Percentiles rank a stretch among this genome's conserved stretches.
Conservation (phyloP, 2,113 vertebrate species). For the Balaenoptera acutorostrata region DNA sequence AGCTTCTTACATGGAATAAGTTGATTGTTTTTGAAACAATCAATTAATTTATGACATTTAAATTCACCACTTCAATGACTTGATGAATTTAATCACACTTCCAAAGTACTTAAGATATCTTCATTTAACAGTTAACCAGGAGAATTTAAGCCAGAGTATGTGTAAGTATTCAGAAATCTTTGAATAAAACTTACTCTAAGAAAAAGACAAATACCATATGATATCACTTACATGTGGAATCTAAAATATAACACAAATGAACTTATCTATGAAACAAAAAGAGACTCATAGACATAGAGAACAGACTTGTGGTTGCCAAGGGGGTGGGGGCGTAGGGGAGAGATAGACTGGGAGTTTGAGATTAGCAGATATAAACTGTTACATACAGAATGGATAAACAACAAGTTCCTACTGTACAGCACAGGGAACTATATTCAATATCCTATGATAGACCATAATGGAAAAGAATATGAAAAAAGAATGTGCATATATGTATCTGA, state of each 20-base stretch:
- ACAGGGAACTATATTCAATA: background rate
- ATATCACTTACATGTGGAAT: background rate
- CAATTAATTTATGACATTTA: background rate
- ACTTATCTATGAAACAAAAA: background rate
- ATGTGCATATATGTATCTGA: background rate
- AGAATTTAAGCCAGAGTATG: background rate
- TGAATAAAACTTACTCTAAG: background rate
- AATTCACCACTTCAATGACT: background rate
- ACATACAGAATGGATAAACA: background rate
- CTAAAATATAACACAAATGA: background rate
- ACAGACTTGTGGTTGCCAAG: too few relatives aligned
- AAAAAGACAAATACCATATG: background rate
- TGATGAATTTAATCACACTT: background rate
- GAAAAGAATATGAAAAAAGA: background rate
- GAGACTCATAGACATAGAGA: too few relatives aligned
- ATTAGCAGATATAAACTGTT: background rate
- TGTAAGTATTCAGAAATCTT: background rate
- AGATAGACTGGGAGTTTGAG: background rate
- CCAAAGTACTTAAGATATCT: background rate
- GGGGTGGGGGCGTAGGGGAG: background rate
- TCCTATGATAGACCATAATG: background rate
- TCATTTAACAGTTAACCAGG: background rate
- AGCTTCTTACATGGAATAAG: background rate
- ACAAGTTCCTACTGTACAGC: background rate
- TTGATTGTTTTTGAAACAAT: background rate